phyloP scores from a whole-genome alignment of 1,140 invertebrate genomes.

The Armadillidium nasatum region DNA sequence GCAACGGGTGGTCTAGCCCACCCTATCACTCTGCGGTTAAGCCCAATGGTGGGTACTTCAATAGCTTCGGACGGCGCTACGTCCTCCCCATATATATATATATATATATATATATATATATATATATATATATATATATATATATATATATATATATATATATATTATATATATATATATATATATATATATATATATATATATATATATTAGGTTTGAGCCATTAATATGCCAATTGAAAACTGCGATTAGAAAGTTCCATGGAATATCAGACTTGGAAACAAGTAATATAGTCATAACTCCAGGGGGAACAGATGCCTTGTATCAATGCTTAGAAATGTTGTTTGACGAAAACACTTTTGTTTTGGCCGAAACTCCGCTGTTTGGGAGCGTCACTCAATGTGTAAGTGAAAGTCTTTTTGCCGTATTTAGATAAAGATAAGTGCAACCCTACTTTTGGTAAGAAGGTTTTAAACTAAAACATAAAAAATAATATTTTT shows the following conservation, averaged over 20 bases:
- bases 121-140: too few species aligned
- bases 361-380: not conserved
- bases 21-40: too few species aligned
- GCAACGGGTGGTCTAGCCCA: too few species aligned
- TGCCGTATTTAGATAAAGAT: not conserved
- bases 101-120: too few species aligned
- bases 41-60: too few species aligned
- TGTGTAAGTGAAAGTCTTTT: not conserved
- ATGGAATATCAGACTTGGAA: not conserved
- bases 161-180: not conserved
- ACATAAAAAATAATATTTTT: too few species aligned
- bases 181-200: not conserved
- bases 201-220: not conserved
- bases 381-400: not conserved
- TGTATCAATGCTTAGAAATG: not conserved
- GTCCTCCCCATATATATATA: too few species aligned
- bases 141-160: not conserved
- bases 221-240: not conserved
- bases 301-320: not conserved
- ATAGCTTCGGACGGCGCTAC: too few species aligned
- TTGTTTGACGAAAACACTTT: not conserved
- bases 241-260: not conserved
- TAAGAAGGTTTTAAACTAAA: too few species aligned
- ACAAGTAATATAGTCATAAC: not conserved
- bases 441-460: too few species aligned